These are phyloP conservation scores for Caenorhabditis drosophilae DNA, from an alignment of 2,888 invertebrate species.

Conservation along the genomic window DNA sequence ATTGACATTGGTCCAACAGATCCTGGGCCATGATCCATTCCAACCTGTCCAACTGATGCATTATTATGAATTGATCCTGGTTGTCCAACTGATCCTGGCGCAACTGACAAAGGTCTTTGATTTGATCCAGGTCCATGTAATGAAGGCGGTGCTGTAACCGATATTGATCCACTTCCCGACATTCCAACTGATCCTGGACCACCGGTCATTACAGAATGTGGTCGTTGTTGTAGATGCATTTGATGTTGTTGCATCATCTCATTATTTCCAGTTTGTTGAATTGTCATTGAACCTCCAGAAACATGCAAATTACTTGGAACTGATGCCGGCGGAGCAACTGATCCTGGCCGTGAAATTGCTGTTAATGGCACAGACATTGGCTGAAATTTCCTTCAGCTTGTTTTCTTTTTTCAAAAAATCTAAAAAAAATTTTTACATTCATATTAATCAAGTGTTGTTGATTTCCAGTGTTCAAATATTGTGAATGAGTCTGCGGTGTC, in stretches of 20 bases:
- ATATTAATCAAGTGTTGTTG: slow-evolving; percentile 3
- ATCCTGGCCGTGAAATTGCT: slow-evolving; percentile 18
- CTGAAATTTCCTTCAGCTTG: slow-evolving; percentile 6
- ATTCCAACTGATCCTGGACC: too few relatives aligned
- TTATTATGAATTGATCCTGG: not conserved
- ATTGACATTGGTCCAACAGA: too few relatives aligned
- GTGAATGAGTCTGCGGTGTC: slow-evolving; percentile 13
- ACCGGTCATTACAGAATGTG: not conserved
- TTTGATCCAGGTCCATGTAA: not conserved
- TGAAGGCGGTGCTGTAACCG: not conserved
- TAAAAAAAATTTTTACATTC: slow-evolving; percentile 22
- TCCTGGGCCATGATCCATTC: too few relatives aligned
- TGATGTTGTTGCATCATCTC: not conserved
- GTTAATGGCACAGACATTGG: slow-evolving; percentile 26
- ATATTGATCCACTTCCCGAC: too few relatives aligned
- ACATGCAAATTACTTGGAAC: slow-evolving; percentile 24
- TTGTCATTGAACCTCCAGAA: too few relatives aligned
- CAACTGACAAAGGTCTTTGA: not conserved
- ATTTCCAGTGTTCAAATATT: not conserved
- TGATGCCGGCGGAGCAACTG: slow-evolving; percentile 30
- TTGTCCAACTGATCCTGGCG: not conserved
- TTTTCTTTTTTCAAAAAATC: too few relatives aligned
- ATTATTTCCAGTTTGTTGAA: too few relatives aligned
- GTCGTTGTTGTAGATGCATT: not conserved
- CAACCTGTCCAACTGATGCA: too few relatives aligned